Evolutionary conservation across 2,888 invertebrate genomes (phyloP).

Genomic region (Thymelicus lineola): DNA sequence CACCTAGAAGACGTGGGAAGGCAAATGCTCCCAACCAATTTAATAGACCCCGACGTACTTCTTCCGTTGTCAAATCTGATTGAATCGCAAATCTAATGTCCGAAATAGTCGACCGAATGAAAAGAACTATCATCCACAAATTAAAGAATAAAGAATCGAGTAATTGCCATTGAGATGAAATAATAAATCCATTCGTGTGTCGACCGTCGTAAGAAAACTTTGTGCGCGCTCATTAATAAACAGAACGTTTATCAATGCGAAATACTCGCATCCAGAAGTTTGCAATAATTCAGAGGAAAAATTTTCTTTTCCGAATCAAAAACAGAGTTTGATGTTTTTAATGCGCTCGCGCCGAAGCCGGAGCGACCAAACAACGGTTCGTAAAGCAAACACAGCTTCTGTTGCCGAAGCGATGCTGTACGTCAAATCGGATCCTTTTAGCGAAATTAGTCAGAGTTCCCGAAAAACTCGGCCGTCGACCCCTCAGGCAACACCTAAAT

Average conservation of each 20-base stretch:
- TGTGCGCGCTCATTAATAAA: background rate
- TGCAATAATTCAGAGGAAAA: constrained; percentile 43
- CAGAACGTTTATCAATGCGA: constrained; percentile 3
- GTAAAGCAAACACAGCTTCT: constrained; percentile 57
- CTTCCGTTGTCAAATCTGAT: constrained; percentile 37
- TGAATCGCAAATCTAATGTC: constrained; percentile 32
- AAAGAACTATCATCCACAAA: constrained; percentile 23
- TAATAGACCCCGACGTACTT: constrained; percentile 34
- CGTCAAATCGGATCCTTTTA: constrained; percentile 68
- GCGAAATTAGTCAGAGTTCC: constrained; percentile 82
- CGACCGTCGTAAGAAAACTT: constrained; percentile 2
- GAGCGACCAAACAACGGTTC: constrained; percentile 51
- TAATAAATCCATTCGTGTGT: background rate
- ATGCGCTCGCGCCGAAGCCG: constrained; percentile 56
- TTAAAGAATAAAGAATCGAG: constrained; percentile 14
- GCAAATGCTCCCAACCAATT: constrained; percentile 29
- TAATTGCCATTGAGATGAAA: background rate
- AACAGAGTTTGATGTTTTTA: constrained; percentile 51
- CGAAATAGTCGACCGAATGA: constrained; percentile 22
- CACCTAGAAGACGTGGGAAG: constrained; percentile 38
- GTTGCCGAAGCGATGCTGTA: constrained; percentile 53
- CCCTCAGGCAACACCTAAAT: constrained; percentile 78
- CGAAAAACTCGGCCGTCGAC: constrained; percentile 79
- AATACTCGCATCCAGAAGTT: constrained; percentile 47
- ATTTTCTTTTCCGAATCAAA: constrained; percentile 41